phyloP scores from a whole-genome alignment of 1,140 invertebrate species.

The Hyposmocoma kahamanoa region DNA sequence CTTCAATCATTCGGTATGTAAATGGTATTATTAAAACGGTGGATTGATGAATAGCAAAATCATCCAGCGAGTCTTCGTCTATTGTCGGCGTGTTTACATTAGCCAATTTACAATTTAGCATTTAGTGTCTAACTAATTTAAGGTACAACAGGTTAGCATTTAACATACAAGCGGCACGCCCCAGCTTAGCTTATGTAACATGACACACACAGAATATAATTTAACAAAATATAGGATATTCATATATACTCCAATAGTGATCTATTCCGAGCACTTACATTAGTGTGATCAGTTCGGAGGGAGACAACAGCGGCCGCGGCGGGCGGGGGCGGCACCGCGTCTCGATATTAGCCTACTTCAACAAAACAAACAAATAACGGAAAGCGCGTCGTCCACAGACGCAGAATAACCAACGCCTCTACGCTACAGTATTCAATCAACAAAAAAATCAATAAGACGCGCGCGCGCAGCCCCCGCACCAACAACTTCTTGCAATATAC shows the following conservation, averaged over 20 bases:
- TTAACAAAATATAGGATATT: conserved; percentile 74
- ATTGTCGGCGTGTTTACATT: conserved; percentile 2
- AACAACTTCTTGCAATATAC: conserved; percentile 53
- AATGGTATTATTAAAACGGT: too few species aligned
- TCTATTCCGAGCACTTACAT: conserved; percentile 56
- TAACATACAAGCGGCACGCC: conserved; percentile 43
- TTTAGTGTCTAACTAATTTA: too few species aligned
- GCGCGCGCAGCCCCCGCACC: conserved; percentile 32
- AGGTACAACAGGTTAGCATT: too few species aligned
- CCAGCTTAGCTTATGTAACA: conserved; percentile 55
- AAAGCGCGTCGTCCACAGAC: not conserved
- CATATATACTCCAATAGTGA: conserved; percentile 61
- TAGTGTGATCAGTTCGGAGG: conserved; percentile 50
- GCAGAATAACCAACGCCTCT: not conserved
- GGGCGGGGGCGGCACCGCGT: conserved; percentile 24
- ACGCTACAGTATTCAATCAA: conserved; percentile 2
- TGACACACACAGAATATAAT: conserved; percentile 63
- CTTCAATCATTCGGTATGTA: too few species aligned
- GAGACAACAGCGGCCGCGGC: conserved; percentile 59
- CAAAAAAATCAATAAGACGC: conserved; percentile 22
- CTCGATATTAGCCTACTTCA: not conserved
- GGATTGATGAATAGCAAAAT: too few species aligned
- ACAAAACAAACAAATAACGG: conserved; percentile 14
- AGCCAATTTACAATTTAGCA: conserved; percentile 2
- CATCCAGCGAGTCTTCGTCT: too few species aligned